Evolutionary conservation across 1,140 invertebrate genomes (phyloP), one percentile per base, ranked within the genome.

Genomic region (Bombus superbus): DNA sequence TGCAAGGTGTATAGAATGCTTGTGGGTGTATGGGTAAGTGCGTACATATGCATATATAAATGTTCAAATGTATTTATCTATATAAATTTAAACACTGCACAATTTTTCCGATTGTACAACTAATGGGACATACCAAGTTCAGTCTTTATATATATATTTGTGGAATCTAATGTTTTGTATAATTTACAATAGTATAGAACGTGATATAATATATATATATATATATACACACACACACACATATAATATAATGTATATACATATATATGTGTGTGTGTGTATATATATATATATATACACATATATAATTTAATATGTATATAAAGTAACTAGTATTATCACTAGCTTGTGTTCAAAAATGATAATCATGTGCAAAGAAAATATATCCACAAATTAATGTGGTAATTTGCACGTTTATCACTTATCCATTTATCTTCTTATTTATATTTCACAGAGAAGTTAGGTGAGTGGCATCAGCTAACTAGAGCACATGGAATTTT

Each of bases 401-500:
- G 71, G 81, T 25, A 35, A 81, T 88, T 90, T 85, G 84, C 86
- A 81, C 79, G 57, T 76, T 76, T 91, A 88, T 90, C 87, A 91
- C 75, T 88, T 44, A n/a, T 85, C 40, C 69, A 42, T 69, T 82
- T 79, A 83, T 86, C 38, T 79, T 81, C 40, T 82, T 91, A 71
- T 72, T 92, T 89, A 91, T 83, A 90, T 91, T 89, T 91, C 86
- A 81, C 81, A 92, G 88, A 92, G 88, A 90, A 90, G 88, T 91
- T 92, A 92, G 89, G 88, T 85, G 73, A 92, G 89, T 90, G 83
- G 83, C 86, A 85, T 88, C 81, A 91, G 82, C 77, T 90, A 92
- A 81, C 81, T 92, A 91, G 85, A 92, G 87, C 92, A 90, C 86
- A 92, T 92, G 92, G 87, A 93, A 92, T 92, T 89, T 86, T 91